phyloP scores from a whole-genome alignment of 2,888 invertebrate genomes.

The Conchocele bisecta region DNA sequence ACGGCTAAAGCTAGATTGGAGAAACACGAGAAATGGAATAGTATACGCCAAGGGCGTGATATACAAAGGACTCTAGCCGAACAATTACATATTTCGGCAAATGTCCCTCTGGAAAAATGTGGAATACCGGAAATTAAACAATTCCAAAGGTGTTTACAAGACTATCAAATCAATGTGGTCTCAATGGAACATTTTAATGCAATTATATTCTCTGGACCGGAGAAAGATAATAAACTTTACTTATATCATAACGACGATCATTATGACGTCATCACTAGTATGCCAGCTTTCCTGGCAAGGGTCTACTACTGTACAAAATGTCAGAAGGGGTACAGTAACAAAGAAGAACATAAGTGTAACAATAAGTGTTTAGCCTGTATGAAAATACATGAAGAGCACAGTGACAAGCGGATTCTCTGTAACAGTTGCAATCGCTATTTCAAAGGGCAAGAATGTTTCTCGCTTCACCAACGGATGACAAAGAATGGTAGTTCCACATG shows the following conservation, averaged over 20 bases:
- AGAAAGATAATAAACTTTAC: neutral
- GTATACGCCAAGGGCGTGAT: neutral
- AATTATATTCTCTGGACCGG: conserved; percentile 32
- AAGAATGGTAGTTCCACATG: conserved; percentile 21
- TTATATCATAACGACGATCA: conserved; percentile 7
- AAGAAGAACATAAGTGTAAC: conserved; percentile 14
- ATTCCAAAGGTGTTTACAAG: conserved; percentile 17
- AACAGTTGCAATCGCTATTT: conserved; percentile 19
- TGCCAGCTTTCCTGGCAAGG: neutral
- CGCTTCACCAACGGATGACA: conserved; percentile 10
- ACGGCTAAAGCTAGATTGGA: neutral
- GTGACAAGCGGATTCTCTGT: conserved; percentile 15
- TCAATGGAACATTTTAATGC: conserved; percentile 36
- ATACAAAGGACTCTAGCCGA: neutral
- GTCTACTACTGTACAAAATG: conserved; percentile 27
- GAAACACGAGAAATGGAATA: neutral
- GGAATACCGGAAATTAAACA: conserved; percentile 1
- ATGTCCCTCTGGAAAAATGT: neutral
- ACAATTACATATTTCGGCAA: neutral
- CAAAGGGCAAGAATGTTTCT: conserved; percentile 12
- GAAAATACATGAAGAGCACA: conserved; percentile 14
- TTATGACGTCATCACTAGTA: neutral
- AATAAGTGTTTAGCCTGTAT: conserved; percentile 22
- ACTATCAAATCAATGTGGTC: conserved; percentile 28
- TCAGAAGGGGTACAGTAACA: conserved; percentile 14